Base-by-base conservation (phyloP, 2,888 invertebrate genomes). In the Drosophila multiciliata region DNA sequence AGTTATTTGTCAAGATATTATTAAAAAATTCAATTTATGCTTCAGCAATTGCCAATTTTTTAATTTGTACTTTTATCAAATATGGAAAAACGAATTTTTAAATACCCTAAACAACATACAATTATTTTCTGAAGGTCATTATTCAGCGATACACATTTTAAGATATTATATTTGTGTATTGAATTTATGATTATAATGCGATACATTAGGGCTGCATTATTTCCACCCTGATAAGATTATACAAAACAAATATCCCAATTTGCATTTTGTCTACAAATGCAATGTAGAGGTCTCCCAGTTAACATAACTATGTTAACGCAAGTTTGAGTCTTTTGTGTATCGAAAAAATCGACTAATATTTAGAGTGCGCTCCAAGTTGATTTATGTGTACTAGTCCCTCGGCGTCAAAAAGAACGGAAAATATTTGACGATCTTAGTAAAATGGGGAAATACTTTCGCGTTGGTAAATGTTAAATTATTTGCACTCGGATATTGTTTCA, bases 341-440 rank as follows among this genome's bases (percentile, higher is more conserved):
- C 29, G 12, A 32, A 38, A 12, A 9, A 52, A 32, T 60, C 45
- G 32, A 45, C 42, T 6, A 23, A 26, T 20, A 29, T 55, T 36
- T 32, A 32, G 33, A 23, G 29, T 60, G n/a, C 26, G 26, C 26
- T 45, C 20, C n/a, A 32, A 17, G 15, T 40, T 54, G 54, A 32
- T 54, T n/a, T 59, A 57, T 58, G 20, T 53, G 26, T 20, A 78
- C 74, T 11, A 73, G 2, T 7, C 82, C 76, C 29, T 83, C 87
- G 7, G 73, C 50, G 49, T 84, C 66, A 0, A 87, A 58, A 0
- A 82, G 74, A 9, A 81, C 32, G 68, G 72, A 7, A 82, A 85
- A n/a, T 80, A 78, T 29, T 72, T 68, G 1, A 78, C 69, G 7
- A 84, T 83, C 36, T 84, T 82, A 38, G 60, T 69, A 38, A 84